A percentile compares a stretch with the other conserved stretches of the same genome.
These are phyloP conservation scores for Lytechinus variegatus DNA, from an alignment of 35 echinoderm and acorn worm species.

Conservation along the genomic window DNA sequence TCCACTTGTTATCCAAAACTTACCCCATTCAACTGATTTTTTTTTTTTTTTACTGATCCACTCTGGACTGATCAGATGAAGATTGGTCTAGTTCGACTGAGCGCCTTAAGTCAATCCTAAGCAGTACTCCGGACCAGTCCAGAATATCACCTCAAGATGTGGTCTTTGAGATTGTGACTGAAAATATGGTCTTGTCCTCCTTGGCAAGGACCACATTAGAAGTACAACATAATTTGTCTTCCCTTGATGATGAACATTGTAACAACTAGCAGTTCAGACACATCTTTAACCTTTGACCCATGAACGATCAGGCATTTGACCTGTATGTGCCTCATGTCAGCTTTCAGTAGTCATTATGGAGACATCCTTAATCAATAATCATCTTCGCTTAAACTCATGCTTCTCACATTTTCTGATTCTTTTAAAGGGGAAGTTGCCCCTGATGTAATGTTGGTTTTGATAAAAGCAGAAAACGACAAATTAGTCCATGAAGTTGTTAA, in stretches of 20 bases:
- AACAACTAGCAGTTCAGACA: background rate
- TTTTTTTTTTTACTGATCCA: too few relatives aligned
- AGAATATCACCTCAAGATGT: too few relatives aligned
- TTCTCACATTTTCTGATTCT: background rate
- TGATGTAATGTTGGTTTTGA: too few relatives aligned
- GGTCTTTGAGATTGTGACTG: too few relatives aligned
- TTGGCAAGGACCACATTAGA: background rate
- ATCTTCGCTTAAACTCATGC: background rate
- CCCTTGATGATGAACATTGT: background rate
- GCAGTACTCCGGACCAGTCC: too few relatives aligned
- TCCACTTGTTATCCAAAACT: too few relatives aligned
- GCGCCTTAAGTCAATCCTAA: too few relatives aligned
- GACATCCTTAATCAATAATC: background rate
- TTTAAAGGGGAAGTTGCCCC: background rate
- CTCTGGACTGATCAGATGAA: too few relatives aligned
- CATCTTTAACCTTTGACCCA: background rate
- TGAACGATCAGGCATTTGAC: background rate
- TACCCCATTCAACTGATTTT: too few relatives aligned
- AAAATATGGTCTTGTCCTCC: background rate
- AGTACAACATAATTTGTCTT: background rate
- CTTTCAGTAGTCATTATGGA: slow-evolving; percentile 2
- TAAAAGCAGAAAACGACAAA: too few relatives aligned
- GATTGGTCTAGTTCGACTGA: too few relatives aligned
- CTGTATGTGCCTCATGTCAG: slow-evolving; percentile 4
- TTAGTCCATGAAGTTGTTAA: too few relatives aligned